Conservation (phyloP, 92 coral and sea anemone species). For the Zoanthus sansibaricus region DNA sequence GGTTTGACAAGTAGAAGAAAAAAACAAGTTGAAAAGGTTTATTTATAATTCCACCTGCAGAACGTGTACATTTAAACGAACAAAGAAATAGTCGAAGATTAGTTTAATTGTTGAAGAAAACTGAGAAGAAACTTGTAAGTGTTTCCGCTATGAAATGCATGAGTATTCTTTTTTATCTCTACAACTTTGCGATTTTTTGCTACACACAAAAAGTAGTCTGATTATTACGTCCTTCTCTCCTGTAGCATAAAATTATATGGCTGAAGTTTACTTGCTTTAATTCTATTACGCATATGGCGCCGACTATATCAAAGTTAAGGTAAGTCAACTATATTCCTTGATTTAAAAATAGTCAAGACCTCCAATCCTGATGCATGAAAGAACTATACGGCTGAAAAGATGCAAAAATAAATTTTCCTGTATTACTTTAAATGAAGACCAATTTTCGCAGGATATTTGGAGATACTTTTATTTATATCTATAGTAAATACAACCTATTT, state of each 20-base stretch:
- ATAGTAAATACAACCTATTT: slow-evolving; percentile 36
- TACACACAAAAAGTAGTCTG: too few species aligned
- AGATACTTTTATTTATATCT: slow-evolving; percentile 26
- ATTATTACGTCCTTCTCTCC: too few species aligned
- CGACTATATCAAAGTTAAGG: too few species aligned
- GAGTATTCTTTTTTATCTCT: too few species aligned
- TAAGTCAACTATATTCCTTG: neutral
- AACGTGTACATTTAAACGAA: neutral
- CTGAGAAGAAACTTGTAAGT: too few species aligned
- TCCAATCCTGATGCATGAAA: neutral
- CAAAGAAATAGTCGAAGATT: neutral
- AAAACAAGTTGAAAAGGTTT: neutral
- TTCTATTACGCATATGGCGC: too few species aligned
- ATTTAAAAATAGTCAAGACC: neutral
- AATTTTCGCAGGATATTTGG: slow-evolving; percentile 17
- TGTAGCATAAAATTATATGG: too few species aligned
- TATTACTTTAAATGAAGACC: neutral
- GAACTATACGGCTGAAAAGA: neutral
- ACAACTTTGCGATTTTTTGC: too few species aligned
- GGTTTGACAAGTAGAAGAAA: neutral
- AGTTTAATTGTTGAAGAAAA: too few species aligned
- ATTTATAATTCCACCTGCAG: neutral
- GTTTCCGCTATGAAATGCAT: too few species aligned
- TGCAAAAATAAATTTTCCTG: neutral
- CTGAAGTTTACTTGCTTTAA: too few species aligned